Base-by-base conservation (phyloP, 92 coral and sea anemone species). In the Epizoanthus stellaris region DNA sequence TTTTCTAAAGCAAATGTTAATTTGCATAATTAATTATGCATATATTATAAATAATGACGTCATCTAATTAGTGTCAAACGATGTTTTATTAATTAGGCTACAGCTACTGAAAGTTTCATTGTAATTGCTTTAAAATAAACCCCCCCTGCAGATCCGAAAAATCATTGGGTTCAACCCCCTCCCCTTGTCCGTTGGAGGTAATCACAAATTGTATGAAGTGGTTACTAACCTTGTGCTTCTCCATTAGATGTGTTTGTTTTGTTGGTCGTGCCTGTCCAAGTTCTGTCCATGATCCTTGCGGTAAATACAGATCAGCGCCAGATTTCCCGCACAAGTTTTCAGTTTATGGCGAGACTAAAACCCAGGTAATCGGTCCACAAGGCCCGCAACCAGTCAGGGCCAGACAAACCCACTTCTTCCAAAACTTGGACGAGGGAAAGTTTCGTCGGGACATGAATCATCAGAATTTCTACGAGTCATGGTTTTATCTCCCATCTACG, bases 401-500 rank as follows among this genome's bases (percentile, higher is more conserved):
- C 0, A 63, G 83, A 63, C 45, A 79, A 45, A 62, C 58, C 45
- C 43, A 19, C 12, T 6, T 62, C 39, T 79, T 79, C 16, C 83
- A 79, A 43, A 79, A 45, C 43, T 10, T 40, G 72, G 60, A 43
- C 30, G 83, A 43, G 15, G 23, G 15, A 13, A 79, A 79, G 19
- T 21, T 45, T 16, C 83, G 83, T 63, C 42, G 1, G 23, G 45
- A 79, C 60, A 63, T 4, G 61, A 79, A 79, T 19, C 59, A 64
- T 45, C 71, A 17, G 70, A 79, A 79, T 20, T 79, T 79, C 72
- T 43, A 9, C 39, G 71, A 79, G 52, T 79, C 83, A 40, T 79
- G 72, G 83, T 79, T 79, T 21, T 79, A 79, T 11, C 83, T 79
- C 1, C 83, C 83, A 63, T 16, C 72, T 63, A 14, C 72, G 13